Conservation (phyloP, 2,888 invertebrate species). For the Schrankia costaestrigalis region DNA sequence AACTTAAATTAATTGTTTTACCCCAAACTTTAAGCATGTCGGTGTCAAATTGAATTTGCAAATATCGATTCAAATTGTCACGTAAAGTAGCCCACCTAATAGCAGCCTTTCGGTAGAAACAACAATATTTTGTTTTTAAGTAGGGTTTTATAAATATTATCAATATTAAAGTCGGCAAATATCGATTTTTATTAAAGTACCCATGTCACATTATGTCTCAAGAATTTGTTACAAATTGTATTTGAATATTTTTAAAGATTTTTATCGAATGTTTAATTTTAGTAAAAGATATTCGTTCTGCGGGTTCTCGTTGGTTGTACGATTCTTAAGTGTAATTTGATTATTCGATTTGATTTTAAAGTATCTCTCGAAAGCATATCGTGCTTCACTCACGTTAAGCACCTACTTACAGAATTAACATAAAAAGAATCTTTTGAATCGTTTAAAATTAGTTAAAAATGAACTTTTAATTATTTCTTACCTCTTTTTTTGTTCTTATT, state of each 20-base stretch:
- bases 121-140: conserved; percentile 44
- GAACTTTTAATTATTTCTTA: not conserved
- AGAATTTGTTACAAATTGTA: conserved; percentile 20
- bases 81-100: conserved; percentile 55
- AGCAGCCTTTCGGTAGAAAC: conserved; percentile 37
- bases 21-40: conserved; percentile 39
- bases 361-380: too few species aligned
- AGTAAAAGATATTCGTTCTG: too few species aligned
- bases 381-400: too few species aligned
- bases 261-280: too few species aligned
- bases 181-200: conserved; percentile 47
- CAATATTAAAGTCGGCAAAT: conserved; percentile 32
- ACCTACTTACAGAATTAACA: too few species aligned
- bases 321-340: too few species aligned
- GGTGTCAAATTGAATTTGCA: conserved; percentile 47
- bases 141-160: conserved; percentile 25
- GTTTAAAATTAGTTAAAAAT: not conserved
- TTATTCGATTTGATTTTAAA: too few species aligned
- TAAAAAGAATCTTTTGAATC: not conserved
- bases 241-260: too few species aligned
- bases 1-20: conserved; percentile 27
- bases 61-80: conserved; percentile 48
- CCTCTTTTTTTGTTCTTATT: not conserved
- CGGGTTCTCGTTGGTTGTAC: too few species aligned
- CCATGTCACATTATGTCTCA: conserved; percentile 27